Percentiles rank a stretch among this genome's conserved stretches.
phyloP scores from a whole-genome alignment of 2,113 vertebrate species.

The Arothron firmamentum region DNA sequence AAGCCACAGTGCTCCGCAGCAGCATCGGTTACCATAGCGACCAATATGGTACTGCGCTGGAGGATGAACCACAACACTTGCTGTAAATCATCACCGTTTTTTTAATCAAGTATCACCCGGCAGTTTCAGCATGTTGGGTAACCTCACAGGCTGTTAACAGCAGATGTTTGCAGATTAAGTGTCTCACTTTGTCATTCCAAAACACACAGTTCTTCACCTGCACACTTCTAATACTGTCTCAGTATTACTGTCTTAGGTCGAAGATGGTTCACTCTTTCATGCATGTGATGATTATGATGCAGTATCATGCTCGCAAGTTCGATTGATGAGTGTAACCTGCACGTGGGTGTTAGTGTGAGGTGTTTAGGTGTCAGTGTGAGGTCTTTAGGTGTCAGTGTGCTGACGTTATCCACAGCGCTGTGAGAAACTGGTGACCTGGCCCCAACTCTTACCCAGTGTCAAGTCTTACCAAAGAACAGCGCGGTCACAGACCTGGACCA shows the following conservation, averaged over 20 bases:
- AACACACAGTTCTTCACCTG: not conserved
- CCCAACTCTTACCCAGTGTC: not conserved
- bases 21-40: conserved; percentile 63
- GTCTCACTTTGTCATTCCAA: conserved; percentile 9
- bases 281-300: not conserved
- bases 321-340: not conserved
- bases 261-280: not conserved
- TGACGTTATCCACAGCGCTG: not conserved
- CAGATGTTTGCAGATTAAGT: conserved; percentile 13
- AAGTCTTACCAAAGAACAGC: no score
- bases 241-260: not conserved
- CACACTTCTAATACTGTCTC: no score
- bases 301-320: not conserved
- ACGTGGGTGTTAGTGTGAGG: not conserved
- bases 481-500: no score
- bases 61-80: conserved; percentile 52
- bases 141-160: conserved; percentile 14
- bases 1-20: conserved; percentile 61
- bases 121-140: conserved; percentile 26
- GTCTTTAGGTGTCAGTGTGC: not conserved
- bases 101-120: conserved; percentile 11
- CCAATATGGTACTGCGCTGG: conserved; percentile 48
- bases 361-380: not conserved
- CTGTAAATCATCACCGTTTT: conserved; percentile 4
- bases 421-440: not conserved